Percentiles rank a stretch among this genome's conserved stretches.
Evolutionary conservation across 2,888 invertebrate genomes (phyloP).

Genomic region (Leptinotarsa juncta): DNA sequence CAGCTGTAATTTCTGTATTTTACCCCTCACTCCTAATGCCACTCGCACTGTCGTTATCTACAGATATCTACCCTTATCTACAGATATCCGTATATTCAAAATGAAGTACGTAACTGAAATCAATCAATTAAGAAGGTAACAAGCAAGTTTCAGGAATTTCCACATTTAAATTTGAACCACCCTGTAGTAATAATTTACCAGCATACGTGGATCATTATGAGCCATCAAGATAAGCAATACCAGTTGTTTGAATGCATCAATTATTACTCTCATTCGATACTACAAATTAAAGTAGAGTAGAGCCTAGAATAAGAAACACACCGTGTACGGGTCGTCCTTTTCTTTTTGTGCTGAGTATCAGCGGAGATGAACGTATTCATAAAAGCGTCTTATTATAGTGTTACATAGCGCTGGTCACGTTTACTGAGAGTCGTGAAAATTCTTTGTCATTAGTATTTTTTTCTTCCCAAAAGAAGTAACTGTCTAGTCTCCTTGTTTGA

Average conservation of each 20-base stretch:
- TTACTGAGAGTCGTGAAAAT: constrained; percentile 40
- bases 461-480: constrained; percentile 30
- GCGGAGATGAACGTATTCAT: constrained; percentile 37
- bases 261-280: constrained; percentile 15
- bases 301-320: constrained; percentile 30
- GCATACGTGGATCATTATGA: constrained; percentile 12
- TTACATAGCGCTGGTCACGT: constrained; percentile 38
- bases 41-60: too few species aligned
- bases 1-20: too few species aligned
- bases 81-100: too few species aligned
- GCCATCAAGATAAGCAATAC: constrained; percentile 19
- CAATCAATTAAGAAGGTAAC: too few species aligned
- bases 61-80: too few species aligned
- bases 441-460: constrained; percentile 39
- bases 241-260: background rate
- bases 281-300: constrained; percentile 19
- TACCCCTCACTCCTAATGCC: too few species aligned
- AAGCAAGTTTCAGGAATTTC: background rate
- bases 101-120: too few species aligned
- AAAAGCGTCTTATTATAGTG: constrained; percentile 40
- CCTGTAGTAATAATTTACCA: constrained; percentile 6
- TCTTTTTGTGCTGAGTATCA: constrained; percentile 21
- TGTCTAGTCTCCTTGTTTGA: background rate
- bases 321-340: constrained; percentile 20
- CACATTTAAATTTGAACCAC: background rate